Base-by-base conservation (phyloP, 2,113 vertebrate species). In the Rhinoptilus africanus region DNA sequence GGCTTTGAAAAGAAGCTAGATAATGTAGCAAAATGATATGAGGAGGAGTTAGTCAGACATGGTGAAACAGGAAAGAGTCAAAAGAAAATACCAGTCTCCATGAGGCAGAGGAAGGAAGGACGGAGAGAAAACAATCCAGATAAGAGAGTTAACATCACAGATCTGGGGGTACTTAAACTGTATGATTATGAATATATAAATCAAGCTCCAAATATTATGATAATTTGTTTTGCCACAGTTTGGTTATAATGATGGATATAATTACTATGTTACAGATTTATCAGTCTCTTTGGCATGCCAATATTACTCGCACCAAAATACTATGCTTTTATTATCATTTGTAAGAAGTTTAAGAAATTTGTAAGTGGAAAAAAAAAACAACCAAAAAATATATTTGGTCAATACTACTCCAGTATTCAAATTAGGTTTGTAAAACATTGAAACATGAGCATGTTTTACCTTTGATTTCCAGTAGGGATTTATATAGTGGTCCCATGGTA, bases 311-410 rank as follows among this genome's bases (percentile, higher is more conserved):
- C 39, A 80, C 3, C 9, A 85, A 68, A 37, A 60, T 35, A 37
- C 35, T 35, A 22, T 45, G 11, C 14, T 1, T 35, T 78, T 71
- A 16, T n/a, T 39, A 73, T 57, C 43, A 39, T 2, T 80, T 95
- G 50, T 26, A 73, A 77, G 13, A 85, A 60, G 22, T 39, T 34
- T 28, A 73, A 66, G 32, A 62, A 48, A 51, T 64, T 12, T 50
- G 10, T 13, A 57, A 21, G 5, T 22, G 4, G 14, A 35, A 18
- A n/a, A 68, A 41, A 53, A 34, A 5, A 2, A 0, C 3, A 69
- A 0, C 77, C 82, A 37, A 64, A 35, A 22, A 26, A n/a, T 14
- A 8, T 32, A 43, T 89, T 69, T 39, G 14, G n/a, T 12, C 22
- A 78, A 41, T 60, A 56, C 12, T 53, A 56, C 4, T 2, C 3